Conservation (phyloP, 2,113 vertebrate species). For the Hemiprocne comata region DNA sequence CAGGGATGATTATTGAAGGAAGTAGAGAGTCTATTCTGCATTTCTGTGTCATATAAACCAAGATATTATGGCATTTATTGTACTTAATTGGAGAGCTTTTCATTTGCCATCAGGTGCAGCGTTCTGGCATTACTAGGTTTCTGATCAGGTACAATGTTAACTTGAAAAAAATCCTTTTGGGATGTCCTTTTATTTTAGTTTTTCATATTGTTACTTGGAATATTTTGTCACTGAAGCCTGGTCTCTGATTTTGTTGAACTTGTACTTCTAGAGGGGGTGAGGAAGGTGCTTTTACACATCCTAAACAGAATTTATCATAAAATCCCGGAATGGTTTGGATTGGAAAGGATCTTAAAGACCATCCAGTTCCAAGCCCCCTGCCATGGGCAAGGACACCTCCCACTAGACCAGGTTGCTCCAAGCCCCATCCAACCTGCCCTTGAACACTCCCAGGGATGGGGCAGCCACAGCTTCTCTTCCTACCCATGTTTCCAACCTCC, state of each 20-base stretch:
- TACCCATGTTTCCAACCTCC: not conserved
- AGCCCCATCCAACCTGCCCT: too few relatives aligned
- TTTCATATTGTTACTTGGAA: not conserved
- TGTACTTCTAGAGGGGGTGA: not conserved
- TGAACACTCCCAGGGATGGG: too few relatives aligned
- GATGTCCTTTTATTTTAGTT: not conserved
- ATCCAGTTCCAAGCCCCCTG: too few relatives aligned
- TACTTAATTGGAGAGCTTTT: not conserved
- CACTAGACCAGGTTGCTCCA: too few relatives aligned
- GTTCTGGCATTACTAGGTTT: not conserved
- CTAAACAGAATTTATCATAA: not conserved
- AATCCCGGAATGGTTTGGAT: too few relatives aligned
- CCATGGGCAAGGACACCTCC: too few relatives aligned
- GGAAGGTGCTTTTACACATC: not conserved
- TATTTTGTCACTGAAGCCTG: not conserved
- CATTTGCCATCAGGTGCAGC: not conserved
- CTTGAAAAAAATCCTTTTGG: not conserved
- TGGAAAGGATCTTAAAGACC: too few relatives aligned
- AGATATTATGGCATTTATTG: not conserved
- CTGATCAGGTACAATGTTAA: not conserved
- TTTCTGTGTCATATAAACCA: not conserved
- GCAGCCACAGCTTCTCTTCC: too few relatives aligned
- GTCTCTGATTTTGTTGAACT: not conserved
- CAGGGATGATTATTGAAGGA: not conserved
- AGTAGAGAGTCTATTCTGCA: not conserved